Percentiles rank a stretch among this genome's conserved stretches.
Conservation (phyloP, 2,113 vertebrate species). For the Xenopus laevis region DNA sequence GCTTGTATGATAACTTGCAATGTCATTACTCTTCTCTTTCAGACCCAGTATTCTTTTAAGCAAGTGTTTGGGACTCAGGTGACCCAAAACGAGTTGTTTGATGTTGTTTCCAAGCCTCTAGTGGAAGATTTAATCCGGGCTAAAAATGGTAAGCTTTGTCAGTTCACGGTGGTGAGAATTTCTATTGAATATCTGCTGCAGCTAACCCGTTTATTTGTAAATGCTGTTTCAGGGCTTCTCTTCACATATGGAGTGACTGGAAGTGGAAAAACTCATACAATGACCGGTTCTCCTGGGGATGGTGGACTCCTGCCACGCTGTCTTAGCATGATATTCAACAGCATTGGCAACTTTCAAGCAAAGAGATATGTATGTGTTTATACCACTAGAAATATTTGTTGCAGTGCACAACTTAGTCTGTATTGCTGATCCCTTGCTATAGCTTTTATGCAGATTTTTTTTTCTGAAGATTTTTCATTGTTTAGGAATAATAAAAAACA, state of each 20-base stretch:
- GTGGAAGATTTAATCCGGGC: constrained; percentile 87
- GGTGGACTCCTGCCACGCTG: constrained; percentile 90
- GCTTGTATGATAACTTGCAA: no score
- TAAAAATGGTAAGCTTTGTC: constrained; percentile 79
- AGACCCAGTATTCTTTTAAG: constrained; percentile 94
- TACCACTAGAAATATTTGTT: neutral
- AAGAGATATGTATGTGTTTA: constrained; percentile 81
- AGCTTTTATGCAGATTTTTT: neutral
- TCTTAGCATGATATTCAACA: constrained; percentile 94
- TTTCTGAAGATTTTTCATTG: neutral
- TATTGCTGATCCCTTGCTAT: no score
- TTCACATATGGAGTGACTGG: constrained; percentile 95
- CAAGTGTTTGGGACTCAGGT: constrained; percentile 81
- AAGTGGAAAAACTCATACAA: constrained; percentile 94
- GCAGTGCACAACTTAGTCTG: no score
- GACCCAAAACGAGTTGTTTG: constrained; percentile 83
- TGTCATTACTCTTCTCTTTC: neutral
- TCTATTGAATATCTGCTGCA: neutral
- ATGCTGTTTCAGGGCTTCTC: constrained; percentile 74
- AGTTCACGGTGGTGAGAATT: no score
- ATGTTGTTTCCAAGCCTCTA: constrained; percentile 81
- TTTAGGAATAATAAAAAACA: neutral
- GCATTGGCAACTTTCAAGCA: constrained; percentile 82
- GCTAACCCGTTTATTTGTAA: no score
- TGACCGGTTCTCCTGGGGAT: constrained; percentile 88